Conservation (phyloP, 2,797 vertebrate genomes). For the Potorous gilbertii region DNA sequence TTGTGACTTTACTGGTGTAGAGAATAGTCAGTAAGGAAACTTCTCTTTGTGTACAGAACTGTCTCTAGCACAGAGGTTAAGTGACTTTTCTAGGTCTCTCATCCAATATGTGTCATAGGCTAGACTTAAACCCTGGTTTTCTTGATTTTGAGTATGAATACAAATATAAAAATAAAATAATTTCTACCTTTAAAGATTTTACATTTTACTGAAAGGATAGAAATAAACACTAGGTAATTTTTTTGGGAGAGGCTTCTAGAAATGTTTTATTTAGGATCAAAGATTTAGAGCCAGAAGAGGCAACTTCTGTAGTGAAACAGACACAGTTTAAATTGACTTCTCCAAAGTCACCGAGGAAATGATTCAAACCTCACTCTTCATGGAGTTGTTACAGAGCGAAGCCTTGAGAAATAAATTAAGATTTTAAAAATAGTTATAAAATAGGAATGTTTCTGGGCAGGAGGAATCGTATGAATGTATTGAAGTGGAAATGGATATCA, state of each 20-base stretch:
- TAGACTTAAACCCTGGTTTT: background rate
- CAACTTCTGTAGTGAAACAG: background rate
- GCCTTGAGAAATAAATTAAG: background rate
- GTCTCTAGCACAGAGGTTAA: background rate
- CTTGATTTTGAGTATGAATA: background rate
- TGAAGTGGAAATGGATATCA: background rate
- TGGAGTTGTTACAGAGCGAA: background rate
- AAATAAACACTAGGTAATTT: background rate
- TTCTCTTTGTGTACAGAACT: background rate
- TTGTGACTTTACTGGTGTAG: background rate
- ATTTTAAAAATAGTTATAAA: background rate
- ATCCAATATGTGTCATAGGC: background rate
- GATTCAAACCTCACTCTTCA: background rate
- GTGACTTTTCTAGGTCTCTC: no score
- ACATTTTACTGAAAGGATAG: background rate
- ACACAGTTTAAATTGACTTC: background rate
- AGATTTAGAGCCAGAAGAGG: background rate
- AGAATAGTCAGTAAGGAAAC: background rate
- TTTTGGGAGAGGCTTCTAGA: background rate
- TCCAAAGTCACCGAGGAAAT: background rate
- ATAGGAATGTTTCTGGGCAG: background rate
- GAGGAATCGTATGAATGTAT: no score
- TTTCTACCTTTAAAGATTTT: background rate
- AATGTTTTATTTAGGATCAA: background rate
- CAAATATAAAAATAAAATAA: background rate